Evolutionary conservation across 1,140 invertebrate species (phyloP).

Genomic region (Kradibia gibbosae): DNA sequence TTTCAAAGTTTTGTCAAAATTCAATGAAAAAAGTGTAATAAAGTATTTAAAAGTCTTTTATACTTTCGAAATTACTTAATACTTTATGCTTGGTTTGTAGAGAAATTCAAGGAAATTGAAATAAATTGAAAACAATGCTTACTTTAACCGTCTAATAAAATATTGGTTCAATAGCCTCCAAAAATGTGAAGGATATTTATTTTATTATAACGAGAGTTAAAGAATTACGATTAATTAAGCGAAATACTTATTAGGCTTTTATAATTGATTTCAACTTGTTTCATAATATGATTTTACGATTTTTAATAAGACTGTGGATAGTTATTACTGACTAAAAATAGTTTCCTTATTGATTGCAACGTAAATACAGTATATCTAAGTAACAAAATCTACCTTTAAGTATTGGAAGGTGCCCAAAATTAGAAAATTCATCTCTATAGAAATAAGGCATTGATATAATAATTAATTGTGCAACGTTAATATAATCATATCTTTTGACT

Average conservation of each 20-base stretch:
- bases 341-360: not conserved
- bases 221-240: not conserved
- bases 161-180: constrained; percentile 31
- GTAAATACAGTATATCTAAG: constrained; percentile 1
- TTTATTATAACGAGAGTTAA: constrained; percentile 18
- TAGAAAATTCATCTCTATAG: constrained; percentile 15
- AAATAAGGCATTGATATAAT: constrained; percentile 31
- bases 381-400: not conserved
- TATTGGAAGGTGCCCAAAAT: constrained; percentile 42
- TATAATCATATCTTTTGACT: constrained; percentile 40
- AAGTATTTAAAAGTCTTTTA: not conserved
- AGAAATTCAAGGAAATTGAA: constrained; percentile 28
- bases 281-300: constrained; percentile 7
- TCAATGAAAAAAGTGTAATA: constrained; percentile 11
- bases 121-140: constrained; percentile 5
- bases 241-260: not conserved
- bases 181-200: constrained; percentile 27
- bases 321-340: not conserved
- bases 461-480: constrained; percentile 20
- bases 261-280: not conserved
- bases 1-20: constrained; percentile 12
- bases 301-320: not conserved
- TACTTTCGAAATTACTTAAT: constrained; percentile 9
- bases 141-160: constrained; percentile 32
- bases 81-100: constrained; percentile 6